Conservation (phyloP, 2,113 vertebrate species). For the Malaclemys terrapin region DNA sequence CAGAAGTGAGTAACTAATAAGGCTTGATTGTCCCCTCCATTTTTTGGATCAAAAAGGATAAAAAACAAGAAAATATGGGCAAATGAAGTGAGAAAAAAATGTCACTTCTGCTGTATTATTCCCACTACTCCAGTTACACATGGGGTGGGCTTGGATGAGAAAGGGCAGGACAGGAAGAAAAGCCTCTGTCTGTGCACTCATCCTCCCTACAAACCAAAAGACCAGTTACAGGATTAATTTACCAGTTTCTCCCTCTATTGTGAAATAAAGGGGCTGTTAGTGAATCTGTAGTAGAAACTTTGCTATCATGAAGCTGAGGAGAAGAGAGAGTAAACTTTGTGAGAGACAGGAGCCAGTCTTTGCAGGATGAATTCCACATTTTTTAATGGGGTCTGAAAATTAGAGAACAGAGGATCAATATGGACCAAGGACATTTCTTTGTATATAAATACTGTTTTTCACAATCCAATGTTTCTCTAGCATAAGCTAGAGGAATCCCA, state of each 20-base stretch:
- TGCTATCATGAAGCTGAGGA: background rate
- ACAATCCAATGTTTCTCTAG: background rate
- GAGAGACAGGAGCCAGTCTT: background rate
- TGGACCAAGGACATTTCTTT: background rate
- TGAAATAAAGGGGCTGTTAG: background rate
- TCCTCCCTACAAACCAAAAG: background rate
- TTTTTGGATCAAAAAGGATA: background rate
- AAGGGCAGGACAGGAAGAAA: background rate
- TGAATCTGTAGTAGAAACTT: background rate
- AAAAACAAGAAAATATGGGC: background rate
- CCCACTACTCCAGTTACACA: background rate
- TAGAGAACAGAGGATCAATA: background rate
- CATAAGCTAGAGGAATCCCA: background rate
- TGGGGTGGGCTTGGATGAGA: background rate
- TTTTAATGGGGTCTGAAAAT: background rate
- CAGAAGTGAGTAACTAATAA: background rate
- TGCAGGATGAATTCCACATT: background rate
- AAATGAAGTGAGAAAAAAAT: rapidly evolving
- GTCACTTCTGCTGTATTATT: background rate
- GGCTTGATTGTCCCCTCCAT: background rate
- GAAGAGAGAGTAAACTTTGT: background rate
- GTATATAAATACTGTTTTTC: background rate
- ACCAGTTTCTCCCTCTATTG: background rate
- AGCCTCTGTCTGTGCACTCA: rapidly evolving
- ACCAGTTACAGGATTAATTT: background rate